These are phyloP conservation scores for Acholoe squamosa DNA, from an alignment of 2,888 invertebrate genomes.

Conservation along the genomic window DNA sequence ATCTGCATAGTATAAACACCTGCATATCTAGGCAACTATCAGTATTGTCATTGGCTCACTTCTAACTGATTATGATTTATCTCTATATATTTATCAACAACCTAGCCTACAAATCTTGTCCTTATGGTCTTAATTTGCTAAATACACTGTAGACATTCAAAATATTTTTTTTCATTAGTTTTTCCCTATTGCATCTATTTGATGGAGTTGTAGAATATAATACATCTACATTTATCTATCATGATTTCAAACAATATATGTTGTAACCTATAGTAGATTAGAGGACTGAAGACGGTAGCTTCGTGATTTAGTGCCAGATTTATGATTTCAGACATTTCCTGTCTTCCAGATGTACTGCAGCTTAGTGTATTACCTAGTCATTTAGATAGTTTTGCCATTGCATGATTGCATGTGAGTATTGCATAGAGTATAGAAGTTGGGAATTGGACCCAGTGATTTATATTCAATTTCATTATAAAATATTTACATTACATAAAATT, in stretches of 20 bases:
- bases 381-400: neutral
- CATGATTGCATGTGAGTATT: neutral
- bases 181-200: too few species aligned
- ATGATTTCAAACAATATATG: too few species aligned
- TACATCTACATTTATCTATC: too few species aligned
- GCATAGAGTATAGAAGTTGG: neutral
- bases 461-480: too few species aligned
- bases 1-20: neutral
- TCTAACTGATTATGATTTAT: slow-evolving; percentile 20
- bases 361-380: neutral
- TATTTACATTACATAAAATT: too few species aligned
- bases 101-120: neutral
- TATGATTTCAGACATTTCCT: too few species aligned
- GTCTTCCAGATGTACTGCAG: too few species aligned
- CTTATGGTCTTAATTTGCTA: neutral
- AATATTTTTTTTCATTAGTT: neutral
- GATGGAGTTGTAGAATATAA: too few species aligned
- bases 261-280: too few species aligned
- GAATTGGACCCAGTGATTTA: too few species aligned
- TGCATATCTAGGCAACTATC: neutral
- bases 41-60: neutral
- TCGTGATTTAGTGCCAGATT: too few species aligned
- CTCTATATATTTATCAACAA: neutral
- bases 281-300: too few species aligned
- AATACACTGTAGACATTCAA: neutral